Percentiles rank a stretch among this genome's conserved stretches.
Evolutionary conservation across 2,888 invertebrate genomes (phyloP).

Genomic region (Leptinotarsa tumamoca): DNA sequence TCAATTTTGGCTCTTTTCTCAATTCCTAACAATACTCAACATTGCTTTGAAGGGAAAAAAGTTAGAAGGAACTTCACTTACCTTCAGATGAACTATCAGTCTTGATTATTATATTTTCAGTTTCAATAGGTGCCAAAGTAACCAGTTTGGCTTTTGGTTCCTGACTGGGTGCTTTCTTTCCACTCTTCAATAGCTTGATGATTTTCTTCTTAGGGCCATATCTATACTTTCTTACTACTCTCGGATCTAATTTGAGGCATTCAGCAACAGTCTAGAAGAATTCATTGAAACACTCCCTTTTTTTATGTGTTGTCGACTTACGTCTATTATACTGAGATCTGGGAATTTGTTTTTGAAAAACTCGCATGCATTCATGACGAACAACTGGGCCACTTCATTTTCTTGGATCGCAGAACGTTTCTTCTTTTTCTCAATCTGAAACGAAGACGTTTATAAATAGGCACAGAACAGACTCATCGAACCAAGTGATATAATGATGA

Average conservation of each 20-base stretch:
- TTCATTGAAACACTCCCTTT: neutral
- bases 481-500: neutral
- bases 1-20: too few species aligned
- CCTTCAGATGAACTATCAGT: conserved; percentile 13
- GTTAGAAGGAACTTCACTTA: neutral
- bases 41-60: neutral
- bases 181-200: conserved; percentile 6
- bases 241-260: conserved; percentile 16
- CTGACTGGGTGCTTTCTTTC: neutral
- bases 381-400: conserved; percentile 11
- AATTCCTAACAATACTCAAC: neutral
- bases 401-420: conserved; percentile 14
- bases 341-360: conserved; percentile 16
- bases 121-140: conserved; percentile 2
- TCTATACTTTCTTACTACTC: conserved; percentile 13
- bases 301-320: neutral
- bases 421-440: conserved; percentile 12
- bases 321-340: conserved; percentile 9
- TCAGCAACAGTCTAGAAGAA: conserved; percentile 9
- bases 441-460: neutral
- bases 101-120: conserved; percentile 9
- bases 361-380: conserved; percentile 4
- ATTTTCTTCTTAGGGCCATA: conserved; percentile 14
- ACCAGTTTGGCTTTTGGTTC: conserved; percentile 17
- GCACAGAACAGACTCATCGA: neutral